Conservation (phyloP, 2,797 vertebrate species). For the Lepidocolaptes lacrymiger region DNA sequence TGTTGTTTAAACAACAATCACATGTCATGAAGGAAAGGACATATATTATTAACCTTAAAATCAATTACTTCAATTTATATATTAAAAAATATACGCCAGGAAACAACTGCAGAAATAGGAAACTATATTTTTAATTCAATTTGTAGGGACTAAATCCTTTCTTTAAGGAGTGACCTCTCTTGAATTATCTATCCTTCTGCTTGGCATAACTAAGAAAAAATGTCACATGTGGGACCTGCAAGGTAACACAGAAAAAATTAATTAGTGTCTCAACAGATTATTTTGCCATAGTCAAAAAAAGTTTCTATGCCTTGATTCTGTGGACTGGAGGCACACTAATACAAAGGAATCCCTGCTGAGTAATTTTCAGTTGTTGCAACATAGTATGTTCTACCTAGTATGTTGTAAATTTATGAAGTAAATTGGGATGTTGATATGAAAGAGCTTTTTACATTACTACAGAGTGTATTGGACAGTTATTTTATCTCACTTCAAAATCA, state of each 20-base stretch:
- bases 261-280: not conserved
- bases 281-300: not conserved
- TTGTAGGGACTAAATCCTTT: not conserved
- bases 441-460: not conserved
- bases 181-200: not conserved
- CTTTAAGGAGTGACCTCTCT: not conserved
- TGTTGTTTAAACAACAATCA: not conserved
- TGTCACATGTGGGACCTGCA: rapidly evolving
- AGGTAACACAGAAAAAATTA: not conserved
- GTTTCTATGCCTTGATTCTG: not conserved
- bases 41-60: not conserved
- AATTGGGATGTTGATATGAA: not conserved
- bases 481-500: not conserved
- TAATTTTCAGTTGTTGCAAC: not conserved
- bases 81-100: not conserved
- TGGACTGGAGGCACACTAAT: rapidly evolving
- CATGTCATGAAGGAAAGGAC: not conserved
- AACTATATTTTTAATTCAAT: not conserved
- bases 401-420: not conserved
- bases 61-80: not conserved
- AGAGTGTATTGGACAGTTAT: not conserved
- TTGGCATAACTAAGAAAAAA: not conserved
- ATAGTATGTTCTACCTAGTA: too few relatives aligned
- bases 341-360: not conserved
- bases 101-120: not conserved